phyloP scores from a whole-genome alignment of 2,888 invertebrate genomes.

The Phasia obesa region DNA sequence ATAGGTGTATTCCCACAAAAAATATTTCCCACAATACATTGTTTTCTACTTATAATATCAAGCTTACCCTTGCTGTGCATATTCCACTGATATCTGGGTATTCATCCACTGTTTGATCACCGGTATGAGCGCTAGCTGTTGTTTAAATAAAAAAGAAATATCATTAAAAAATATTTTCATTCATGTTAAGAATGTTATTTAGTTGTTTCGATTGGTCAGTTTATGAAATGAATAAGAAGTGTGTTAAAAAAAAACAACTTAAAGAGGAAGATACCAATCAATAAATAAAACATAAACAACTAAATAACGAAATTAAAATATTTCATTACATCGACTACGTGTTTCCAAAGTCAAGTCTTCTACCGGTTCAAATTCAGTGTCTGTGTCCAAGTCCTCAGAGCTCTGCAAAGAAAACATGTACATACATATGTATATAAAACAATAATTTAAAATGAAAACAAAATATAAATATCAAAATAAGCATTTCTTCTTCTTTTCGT shows the following conservation, averaged over 20 bases:
- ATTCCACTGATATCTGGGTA: conserved; percentile 97
- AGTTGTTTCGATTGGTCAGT: background rate
- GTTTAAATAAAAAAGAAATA: background rate
- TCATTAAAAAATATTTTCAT: background rate
- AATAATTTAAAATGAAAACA: conserved; percentile 9
- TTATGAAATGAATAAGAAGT: conserved; percentile 19
- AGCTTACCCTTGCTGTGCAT: conserved; percentile 92
- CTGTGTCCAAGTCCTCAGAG: conserved; percentile 87
- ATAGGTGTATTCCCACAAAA: no score
- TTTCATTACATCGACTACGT: conserved; percentile 85
- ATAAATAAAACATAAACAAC: conserved; percentile 15
- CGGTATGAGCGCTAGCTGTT: conserved; percentile 93
- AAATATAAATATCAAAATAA: no score
- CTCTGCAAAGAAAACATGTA: conserved; percentile 82
- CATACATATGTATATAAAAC: conserved; percentile 18
- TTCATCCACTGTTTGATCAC: conserved; percentile 95
- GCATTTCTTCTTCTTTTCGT: conserved; percentile 36
- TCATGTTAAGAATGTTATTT: background rate
- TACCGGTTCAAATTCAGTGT: conserved; percentile 87
- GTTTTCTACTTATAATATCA: no score
- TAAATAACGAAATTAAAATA: conserved; percentile 59
- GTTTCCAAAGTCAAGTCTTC: conserved; percentile 88
- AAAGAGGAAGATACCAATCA: conserved; percentile 53
- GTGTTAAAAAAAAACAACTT: conserved; percentile 41
- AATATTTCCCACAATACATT: no score